A percentile compares a stretch with the other conserved stretches of the same genome.
These are phyloP conservation scores for Papilio helenus DNA, from an alignment of 1,140 invertebrate genomes.

Conservation along the genomic window DNA sequence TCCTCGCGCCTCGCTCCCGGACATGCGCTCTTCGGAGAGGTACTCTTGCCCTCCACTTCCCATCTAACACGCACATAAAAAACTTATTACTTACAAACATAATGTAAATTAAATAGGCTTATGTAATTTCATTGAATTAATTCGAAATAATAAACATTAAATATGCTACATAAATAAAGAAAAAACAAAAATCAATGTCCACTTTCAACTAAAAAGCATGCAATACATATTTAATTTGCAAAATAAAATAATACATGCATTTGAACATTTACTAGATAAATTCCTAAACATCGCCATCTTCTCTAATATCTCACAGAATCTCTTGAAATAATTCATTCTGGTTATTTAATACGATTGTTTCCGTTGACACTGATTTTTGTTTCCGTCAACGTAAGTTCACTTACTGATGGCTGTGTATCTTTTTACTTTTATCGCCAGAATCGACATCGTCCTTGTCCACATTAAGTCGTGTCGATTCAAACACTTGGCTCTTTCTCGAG, in stretches of 20 bases:
- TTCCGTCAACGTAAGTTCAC: slow-evolving; percentile 46
- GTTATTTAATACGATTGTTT: background rate
- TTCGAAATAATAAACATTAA: slow-evolving; percentile 2
- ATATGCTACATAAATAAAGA: slow-evolving; percentile 10
- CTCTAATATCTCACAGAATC: too few relatives aligned
- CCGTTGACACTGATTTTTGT: slow-evolving; percentile 47
- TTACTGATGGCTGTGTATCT: slow-evolving; percentile 74
- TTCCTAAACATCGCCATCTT: too few relatives aligned
- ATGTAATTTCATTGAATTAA: background rate
- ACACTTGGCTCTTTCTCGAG: slow-evolving; percentile 80
- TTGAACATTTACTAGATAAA: background rate
- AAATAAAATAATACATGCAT: slow-evolving; percentile 26
- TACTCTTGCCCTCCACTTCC: slow-evolving; percentile 70
- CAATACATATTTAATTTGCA: slow-evolving; percentile 30
- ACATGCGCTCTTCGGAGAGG: slow-evolving; percentile 69
- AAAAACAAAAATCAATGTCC: slow-evolving; percentile 47
- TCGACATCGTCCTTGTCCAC: slow-evolving; percentile 74
- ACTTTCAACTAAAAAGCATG: slow-evolving; percentile 36
- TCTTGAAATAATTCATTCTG: background rate
- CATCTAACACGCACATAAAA: slow-evolving; percentile 52
- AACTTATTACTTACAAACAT: too few relatives aligned
- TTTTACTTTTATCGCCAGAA: slow-evolving; percentile 76
- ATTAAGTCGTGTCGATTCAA: slow-evolving; percentile 76
- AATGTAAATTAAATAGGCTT: background rate
- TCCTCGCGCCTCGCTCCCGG: slow-evolving; percentile 90